Evolutionary conservation across 1,140 invertebrate genomes (phyloP).

Genomic region (Archivesica marissinica): DNA sequence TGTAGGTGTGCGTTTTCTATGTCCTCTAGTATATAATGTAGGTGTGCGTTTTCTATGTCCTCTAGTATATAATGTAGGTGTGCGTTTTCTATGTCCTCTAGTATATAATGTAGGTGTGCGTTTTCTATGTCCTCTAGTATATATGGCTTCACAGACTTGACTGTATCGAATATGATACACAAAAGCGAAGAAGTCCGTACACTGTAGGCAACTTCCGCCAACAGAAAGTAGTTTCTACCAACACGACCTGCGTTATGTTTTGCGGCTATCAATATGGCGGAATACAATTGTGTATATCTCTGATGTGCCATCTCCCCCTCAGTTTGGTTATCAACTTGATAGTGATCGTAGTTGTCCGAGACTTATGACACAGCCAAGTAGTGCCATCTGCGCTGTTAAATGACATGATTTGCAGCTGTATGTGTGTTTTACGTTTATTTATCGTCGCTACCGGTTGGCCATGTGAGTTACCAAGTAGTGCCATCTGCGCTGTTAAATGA

Average conservation of each 20-base stretch:
- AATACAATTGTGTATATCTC: background rate
- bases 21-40: no score
- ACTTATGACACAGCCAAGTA: background rate
- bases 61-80: no score
- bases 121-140: no score
- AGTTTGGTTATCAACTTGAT: constrained; percentile 8
- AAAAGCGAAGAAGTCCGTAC: background rate
- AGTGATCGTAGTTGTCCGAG: background rate
- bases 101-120: no score
- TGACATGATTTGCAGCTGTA: background rate
- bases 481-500: constrained; percentile 21
- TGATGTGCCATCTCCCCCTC: background rate
- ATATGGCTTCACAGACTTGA: background rate
- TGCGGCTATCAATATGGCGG: background rate
- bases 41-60: no score
- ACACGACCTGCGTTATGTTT: background rate
- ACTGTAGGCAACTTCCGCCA: background rate
- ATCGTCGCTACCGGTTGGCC: no score
- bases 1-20: no score
- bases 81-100: no score
- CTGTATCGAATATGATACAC: background rate
- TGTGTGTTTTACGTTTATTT: no score
- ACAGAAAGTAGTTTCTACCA: constrained; percentile 1
- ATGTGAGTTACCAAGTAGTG: background rate
- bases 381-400: constrained; percentile 15